Evolutionary conservation across 2,797 vertebrate genomes (phyloP), one percentile per base, ranked within the genome.

Genomic region (Serranus cabrilla): DNA sequence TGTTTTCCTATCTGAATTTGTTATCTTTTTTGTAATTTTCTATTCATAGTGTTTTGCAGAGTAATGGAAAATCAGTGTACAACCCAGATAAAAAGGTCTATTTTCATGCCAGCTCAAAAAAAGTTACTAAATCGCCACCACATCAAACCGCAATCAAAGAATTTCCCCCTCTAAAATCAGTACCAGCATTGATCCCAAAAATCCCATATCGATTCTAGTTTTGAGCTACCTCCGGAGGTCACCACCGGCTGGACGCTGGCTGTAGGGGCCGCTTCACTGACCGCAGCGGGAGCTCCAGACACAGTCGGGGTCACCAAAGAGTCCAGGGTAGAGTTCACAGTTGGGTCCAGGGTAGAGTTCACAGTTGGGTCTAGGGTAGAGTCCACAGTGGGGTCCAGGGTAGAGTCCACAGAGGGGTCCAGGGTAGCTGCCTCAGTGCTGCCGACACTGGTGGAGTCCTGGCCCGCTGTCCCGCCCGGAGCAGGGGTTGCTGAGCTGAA

Each of bases 221-320:
- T 34, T 25, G 2, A 51, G 10, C 76, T 83, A 91, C 92, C 89
- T 7, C 51, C 39, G 34, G 78, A 39, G 12, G 40, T 31, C 21
- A 60, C n/a, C 42, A 37, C 50, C 20, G 76, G 56, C 11, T 52
- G 73, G 10, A 10, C 10, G 37, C 83, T 84, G 23, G 88, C 27
- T 13, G 70, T 25, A 18, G 75, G 20, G 11, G 65, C 50, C n/a
- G 52, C 21, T 37, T 76, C 81, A 1, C 81, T 75, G 27, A 27
- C 42, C 20, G 3, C 60, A 40, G 78, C 46, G 2, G 80, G 39
- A 1, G 14, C 58, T 10, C 68, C 76, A 37, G 87, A 58, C 40
- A 7, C 39, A 3, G 40, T 50, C 3, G 72, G 37, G 49, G 58
- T 68, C 16, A 23, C 56, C 7, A 14, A 45, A n/a, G 60, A 31